Evolutionary conservation across 2,888 invertebrate genomes (phyloP), one percentile per base, ranked within the genome.

Genomic region (Drosophila recens): DNA sequence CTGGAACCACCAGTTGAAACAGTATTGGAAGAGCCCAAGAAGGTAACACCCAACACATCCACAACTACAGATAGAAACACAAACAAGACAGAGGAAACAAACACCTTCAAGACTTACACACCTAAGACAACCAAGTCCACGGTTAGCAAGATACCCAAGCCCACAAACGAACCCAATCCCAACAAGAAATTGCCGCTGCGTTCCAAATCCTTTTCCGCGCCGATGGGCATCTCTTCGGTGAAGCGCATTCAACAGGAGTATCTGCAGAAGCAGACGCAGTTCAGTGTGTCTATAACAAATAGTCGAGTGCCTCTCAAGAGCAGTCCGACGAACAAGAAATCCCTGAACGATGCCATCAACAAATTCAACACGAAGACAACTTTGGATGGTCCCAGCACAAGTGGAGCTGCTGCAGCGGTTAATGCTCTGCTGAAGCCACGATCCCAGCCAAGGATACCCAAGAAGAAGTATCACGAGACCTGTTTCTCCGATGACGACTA

Each of bases 401-500:
- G 75, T 62, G 86, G 75, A 15, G 83, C 86, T 5, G 75, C 76
- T 11, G 66, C 81, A 0, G 81, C 77, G 0, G 77, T 74, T 0
- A 77, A 62, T 15, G 80, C 75, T 1, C 58, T 88, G 2, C 77
- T 90, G 5, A 89, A 87, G 48, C 75, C 90, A 1, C 80, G 89
- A 8, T 87, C 91, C 6, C 93, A 93, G 59, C 91, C 92, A 0
- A 91, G 91, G 15, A 93, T 92, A 67, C 92, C 92, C 82, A 93
- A 92, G 72, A 93, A 94, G 67, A 93, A 93, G 75, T 95, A 93
- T 80, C 93, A 94, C 15, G 95, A 95, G 90, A 95, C 95, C 2
- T 95, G 95, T 85, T 94, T 94, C 56, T 95, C 95, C 23, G 95
- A 95, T 89, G 92, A 92, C 51, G 95, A 95, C 68, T 95, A 95